These are phyloP conservation scores for Himantopus leucocephalus DNA, from an alignment of 2,113 vertebrate species.

Conservation along the genomic window DNA sequence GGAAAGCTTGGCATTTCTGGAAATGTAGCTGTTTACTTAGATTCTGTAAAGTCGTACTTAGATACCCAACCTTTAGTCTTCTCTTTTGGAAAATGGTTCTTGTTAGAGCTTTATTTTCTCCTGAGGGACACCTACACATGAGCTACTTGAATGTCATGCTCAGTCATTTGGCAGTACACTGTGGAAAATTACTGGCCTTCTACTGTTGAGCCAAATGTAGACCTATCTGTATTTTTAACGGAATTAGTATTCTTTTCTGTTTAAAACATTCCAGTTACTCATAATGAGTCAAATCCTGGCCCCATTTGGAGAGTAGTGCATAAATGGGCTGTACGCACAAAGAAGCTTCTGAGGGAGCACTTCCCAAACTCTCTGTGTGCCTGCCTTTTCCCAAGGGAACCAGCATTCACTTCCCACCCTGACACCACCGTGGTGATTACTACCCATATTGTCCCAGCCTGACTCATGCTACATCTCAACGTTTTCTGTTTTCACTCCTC, in stretches of 20 bases:
- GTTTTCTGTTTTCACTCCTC: background rate
- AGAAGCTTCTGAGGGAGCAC: background rate
- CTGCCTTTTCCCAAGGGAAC: background rate
- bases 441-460: accelerated
- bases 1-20: background rate
- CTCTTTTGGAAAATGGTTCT: background rate
- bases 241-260: constrained; percentile 10
- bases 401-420: accelerated
- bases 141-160: constrained; percentile 27
- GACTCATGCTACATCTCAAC: accelerated
- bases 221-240: constrained; percentile 24
- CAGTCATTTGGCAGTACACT: background rate
- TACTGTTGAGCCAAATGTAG: background rate
- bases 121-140: constrained; percentile 4
- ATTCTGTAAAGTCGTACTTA: background rate
- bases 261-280: constrained; percentile 35
- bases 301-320: background rate
- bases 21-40: background rate
- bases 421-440: accelerated
- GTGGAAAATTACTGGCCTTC: constrained; percentile 41
- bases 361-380: background rate
- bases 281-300: constrained; percentile 37
- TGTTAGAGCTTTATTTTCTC: background rate
- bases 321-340: background rate
- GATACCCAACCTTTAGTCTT: background rate